Evolutionary conservation across 2,113 vertebrate species (phyloP).

Genomic region (Rallus limicola): DNA sequence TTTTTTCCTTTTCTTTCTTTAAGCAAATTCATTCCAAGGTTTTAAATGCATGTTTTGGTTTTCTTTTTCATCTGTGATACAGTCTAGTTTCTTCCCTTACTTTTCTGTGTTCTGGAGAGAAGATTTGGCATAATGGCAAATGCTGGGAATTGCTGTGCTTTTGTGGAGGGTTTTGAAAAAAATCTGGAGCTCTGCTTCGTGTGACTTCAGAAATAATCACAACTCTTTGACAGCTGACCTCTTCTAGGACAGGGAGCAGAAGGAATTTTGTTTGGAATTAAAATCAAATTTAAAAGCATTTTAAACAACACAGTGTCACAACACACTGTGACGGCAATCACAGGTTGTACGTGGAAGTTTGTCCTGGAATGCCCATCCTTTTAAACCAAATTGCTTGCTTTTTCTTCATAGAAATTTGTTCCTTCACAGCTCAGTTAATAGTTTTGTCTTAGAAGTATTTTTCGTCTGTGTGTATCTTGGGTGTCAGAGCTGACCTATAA

Average conservation of each 20-base stretch:
- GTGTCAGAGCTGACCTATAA: slow-evolving; percentile 5
- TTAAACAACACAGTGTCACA: not conserved
- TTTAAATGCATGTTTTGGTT: not conserved
- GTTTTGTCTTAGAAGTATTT: not conserved
- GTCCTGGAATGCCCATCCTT: not conserved
- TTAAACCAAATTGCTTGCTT: not conserved
- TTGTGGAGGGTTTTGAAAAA: not conserved
- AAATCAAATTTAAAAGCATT: not conserved
- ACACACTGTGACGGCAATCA: not conserved
- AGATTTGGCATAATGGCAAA: not conserved
- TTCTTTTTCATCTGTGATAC: not conserved
- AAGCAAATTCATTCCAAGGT: not conserved
- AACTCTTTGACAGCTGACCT: not conserved
- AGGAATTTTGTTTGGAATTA: not conserved
- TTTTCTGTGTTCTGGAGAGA: not conserved
- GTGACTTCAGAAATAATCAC: not conserved
- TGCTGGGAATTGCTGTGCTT: not conserved
- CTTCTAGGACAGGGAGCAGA: not conserved
- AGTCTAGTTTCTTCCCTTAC: not conserved
- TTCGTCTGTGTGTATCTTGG: not conserved
- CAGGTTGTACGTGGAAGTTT: not conserved
- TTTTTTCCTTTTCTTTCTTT: not conserved
- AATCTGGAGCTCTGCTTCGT: not conserved
- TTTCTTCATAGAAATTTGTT: not conserved
- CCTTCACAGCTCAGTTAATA: not conserved